Percentiles rank a stretch among this genome's conserved stretches.
Conservation (phyloP, 2,113 vertebrate species). For the Malurus melanocephalus region DNA sequence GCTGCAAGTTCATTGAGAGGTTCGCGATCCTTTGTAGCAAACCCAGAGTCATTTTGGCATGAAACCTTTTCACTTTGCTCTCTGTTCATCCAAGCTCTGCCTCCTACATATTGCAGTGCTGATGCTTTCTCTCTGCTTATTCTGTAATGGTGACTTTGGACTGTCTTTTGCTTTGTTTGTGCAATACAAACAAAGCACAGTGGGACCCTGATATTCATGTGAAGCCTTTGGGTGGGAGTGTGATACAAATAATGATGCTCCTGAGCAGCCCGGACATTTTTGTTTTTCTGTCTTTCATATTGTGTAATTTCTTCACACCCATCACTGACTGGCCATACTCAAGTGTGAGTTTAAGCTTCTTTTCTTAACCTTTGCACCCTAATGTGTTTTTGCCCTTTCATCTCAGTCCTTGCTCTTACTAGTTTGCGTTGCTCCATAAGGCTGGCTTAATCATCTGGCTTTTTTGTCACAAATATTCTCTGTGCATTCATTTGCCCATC, state of each 20-base stretch:
- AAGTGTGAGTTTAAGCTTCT: background rate
- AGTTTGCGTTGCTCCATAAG: background rate
- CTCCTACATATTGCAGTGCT: background rate
- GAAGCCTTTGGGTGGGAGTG: background rate
- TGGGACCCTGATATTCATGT: background rate
- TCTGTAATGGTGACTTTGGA: background rate
- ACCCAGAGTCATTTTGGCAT: background rate
- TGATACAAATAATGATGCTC: background rate
- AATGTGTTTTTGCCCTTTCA: background rate
- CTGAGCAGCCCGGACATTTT: background rate
- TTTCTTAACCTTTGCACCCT: background rate
- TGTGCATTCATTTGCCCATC: background rate
- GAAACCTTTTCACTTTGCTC: conserved; percentile 19
- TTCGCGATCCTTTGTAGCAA: conserved; percentile 44
- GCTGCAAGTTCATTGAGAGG: background rate
- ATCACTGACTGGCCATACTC: background rate
- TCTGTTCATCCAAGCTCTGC: background rate
- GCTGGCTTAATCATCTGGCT: background rate
- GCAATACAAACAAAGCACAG: background rate
- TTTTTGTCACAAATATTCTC: background rate
- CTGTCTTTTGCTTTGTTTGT: background rate
- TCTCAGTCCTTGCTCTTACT: background rate
- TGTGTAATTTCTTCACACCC: background rate
- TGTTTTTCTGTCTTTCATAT: background rate
- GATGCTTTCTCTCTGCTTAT: background rate